Percentiles rank a stretch among this genome's conserved stretches.
Evolutionary conservation across 1,140 invertebrate genomes (phyloP).

Genomic region (Drosophila azteca): DNA sequence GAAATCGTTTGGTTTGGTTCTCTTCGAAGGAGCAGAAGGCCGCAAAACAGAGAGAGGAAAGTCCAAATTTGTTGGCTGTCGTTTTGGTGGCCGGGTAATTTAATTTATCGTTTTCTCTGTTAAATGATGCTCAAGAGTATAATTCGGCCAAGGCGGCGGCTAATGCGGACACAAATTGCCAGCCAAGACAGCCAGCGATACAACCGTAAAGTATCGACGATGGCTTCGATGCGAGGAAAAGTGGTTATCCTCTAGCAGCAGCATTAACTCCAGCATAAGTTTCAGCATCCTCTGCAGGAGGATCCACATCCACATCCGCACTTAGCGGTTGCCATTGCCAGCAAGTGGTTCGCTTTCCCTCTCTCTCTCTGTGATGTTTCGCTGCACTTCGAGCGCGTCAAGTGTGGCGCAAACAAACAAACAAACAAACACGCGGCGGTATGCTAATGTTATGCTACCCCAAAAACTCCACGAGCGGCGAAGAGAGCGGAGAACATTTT

Average conservation of each 20-base stretch:
- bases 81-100: constrained; percentile 64
- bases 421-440: constrained; percentile 33
- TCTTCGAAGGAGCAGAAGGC: too few relatives aligned
- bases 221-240: background rate
- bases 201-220: constrained; percentile 29
- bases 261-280: background rate
- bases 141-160: constrained; percentile 61
- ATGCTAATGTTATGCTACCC: constrained; percentile 63
- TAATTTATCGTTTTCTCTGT: constrained; percentile 82
- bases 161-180: constrained; percentile 77
- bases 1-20: too few relatives aligned
- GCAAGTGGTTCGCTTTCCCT: constrained; percentile 18
- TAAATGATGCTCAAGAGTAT: constrained; percentile 82
- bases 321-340: constrained; percentile 1
- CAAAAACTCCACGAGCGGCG: constrained; percentile 37
- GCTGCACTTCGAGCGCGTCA: constrained; percentile 39
- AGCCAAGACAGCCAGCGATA: constrained; percentile 39
- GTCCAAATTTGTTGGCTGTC: constrained; percentile 78
- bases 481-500: constrained; percentile 71
- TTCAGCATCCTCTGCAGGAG: too few relatives aligned
- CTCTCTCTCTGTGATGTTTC: constrained; percentile 32
- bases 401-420: constrained; percentile 59
- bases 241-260: background rate
- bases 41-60: constrained; percentile 41
- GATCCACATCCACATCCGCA: background rate